Evolutionary conservation across 2,888 invertebrate species (phyloP), one percentile per base, ranked within the genome.

Genomic region (Adelognathus sp.): DNA sequence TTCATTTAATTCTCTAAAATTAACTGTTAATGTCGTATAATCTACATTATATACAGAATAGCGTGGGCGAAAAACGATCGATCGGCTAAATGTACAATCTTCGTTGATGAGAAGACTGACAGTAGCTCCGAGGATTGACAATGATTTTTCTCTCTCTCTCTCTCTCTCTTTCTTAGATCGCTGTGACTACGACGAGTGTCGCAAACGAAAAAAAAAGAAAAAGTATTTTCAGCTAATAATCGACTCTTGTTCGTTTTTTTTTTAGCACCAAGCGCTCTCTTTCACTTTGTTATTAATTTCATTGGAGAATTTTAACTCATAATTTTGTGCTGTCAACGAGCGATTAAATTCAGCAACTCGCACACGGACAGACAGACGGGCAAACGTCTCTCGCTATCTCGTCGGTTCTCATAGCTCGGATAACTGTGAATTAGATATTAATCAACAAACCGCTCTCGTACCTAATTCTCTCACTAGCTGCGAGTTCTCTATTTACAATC

Each of bases 21-120:
- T 72, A 72, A 54, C 58, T 21, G 41, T 36, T 33, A 70, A 58
- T 70, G 44, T 66, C 29, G 41, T 64, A 41, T 58, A 58, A 4
- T 24, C 24, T 61, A 41, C 27, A 61, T 33, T 76, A 76, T 83
- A 33, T 76, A 81, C 75, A 82, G 6, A 69, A 77, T 31, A 54
- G 79, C 79, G 63, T 44, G 27, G 14, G 39, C 24, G 64, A 36
- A 44, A 31, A 70, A 50, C 64, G n/a, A n/a, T 70, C 44, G 44
- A 66, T 64, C 60, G 27, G 84, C 88, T 89, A 89, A 87, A 82
- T 88, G 88, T 84, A 70, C 87, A 86, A 86, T 90, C 90, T 90
- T 88, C 85, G 58, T 71, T 18, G 67, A 64, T 72, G 71, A 85
- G n/a, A 90, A 90, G 90, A 90, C 84, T 85, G 86, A 86, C 89